These are phyloP conservation scores for Cepaea hortensis DNA, from an alignment of 2,888 invertebrate species.

Conservation along the genomic window DNA sequence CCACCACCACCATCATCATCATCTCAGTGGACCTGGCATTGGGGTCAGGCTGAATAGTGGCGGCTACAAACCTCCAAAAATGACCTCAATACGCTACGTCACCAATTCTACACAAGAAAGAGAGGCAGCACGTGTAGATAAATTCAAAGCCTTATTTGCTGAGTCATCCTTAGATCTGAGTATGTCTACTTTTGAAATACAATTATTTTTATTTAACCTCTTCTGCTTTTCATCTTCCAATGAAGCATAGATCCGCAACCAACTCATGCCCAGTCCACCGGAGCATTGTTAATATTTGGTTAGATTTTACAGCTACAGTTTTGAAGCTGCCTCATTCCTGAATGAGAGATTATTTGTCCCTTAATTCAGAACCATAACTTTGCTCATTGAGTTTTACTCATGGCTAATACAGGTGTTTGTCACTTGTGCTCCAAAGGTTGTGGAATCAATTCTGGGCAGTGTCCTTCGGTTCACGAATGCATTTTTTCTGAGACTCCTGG, in stretches of 20 bases:
- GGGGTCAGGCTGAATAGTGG: constrained; percentile 72
- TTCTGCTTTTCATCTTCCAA: neutral
- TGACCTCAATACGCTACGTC: constrained; percentile 65
- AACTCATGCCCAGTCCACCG: neutral
- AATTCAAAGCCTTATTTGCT: constrained; percentile 88
- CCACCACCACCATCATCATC: constrained; percentile 43
- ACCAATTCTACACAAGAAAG: constrained; percentile 72
- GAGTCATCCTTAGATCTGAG: constrained; percentile 86
- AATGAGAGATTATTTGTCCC: no score
- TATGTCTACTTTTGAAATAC: constrained; percentile 54
- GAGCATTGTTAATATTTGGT: neutral
- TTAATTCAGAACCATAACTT: no score
- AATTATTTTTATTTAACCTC: neutral
- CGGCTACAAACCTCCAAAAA: constrained; percentile 66
- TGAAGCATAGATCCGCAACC: no score
- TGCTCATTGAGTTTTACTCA: no score
- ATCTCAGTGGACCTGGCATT: constrained; percentile 73
- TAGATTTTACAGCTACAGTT: no score
- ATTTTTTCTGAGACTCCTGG: no score
- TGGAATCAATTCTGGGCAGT: no score
- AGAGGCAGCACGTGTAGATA: constrained; percentile 85
- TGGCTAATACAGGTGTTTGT: no score
- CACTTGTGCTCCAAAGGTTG: no score
- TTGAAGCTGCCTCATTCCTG: no score
- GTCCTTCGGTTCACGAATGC: no score